Conservation (phyloP, 2,113 vertebrate genomes). For the Gymnocephalus cernua region DNA sequence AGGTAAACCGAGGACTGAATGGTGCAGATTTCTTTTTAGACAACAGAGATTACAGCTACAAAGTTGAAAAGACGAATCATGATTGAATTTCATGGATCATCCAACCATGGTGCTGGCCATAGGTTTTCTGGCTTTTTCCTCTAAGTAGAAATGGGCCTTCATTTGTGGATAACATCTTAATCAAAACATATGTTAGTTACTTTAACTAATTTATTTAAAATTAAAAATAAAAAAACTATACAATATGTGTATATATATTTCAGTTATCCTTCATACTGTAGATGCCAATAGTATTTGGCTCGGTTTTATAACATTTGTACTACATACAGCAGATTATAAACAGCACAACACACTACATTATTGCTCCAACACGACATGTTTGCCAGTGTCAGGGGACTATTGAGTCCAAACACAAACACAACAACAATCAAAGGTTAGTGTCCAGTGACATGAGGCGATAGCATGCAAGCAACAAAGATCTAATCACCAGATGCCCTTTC, state of each 20-base stretch:
- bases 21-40: no score
- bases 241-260: no score
- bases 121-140: no score
- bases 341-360: background rate
- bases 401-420: conserved; percentile 27
- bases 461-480: conserved; percentile 26
- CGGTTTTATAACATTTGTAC: background rate
- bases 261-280: background rate
- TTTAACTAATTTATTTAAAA: no score
- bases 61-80: no score
- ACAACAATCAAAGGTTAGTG: conserved; percentile 62
- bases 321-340: background rate
- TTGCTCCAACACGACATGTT: background rate
- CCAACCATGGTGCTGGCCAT: no score
- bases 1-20: background rate
- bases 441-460: conserved; percentile 13
- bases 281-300: background rate
- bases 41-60: background rate
- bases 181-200: no score
- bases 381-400: background rate
- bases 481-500: conserved; percentile 68
- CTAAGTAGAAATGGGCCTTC: no score
- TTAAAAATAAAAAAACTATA: background rate
- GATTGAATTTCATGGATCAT: no score
- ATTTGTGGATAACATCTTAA: no score